phyloP scores from a whole-genome alignment of 2,113 vertebrate genomes.

The Phrynosoma platyrhinos region DNA sequence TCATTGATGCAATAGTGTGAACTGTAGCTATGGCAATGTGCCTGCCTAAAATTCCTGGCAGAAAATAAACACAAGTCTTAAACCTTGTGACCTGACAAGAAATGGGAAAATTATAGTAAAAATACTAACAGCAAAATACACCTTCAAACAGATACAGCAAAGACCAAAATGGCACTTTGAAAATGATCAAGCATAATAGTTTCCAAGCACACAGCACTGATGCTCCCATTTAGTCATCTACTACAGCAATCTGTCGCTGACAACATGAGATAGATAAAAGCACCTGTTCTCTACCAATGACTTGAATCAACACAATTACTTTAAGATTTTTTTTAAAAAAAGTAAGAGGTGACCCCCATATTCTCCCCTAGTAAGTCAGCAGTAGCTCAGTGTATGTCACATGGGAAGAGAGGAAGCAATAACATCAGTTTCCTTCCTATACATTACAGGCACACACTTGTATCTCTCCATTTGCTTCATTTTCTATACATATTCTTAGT shows the following conservation, averaged over 20 bases:
- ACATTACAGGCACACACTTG: constrained; percentile 49
- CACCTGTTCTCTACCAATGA: constrained; percentile 28
- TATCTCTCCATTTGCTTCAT: not conserved
- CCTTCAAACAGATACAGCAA: constrained; percentile 12
- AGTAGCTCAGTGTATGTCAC: constrained; percentile 51
- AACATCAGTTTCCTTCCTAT: constrained; percentile 66
- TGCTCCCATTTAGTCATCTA: constrained; percentile 46
- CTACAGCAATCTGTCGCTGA: constrained; percentile 18
- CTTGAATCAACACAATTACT: constrained; percentile 48
- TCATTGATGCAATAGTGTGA: not conserved
- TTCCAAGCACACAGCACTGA: not conserved
- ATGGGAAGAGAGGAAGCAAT: constrained; percentile 57
- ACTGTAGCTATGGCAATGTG: not conserved
- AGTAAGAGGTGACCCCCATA: constrained; percentile 26
- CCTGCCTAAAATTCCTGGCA: constrained; percentile 6
- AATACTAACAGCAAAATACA: constrained; percentile 25
- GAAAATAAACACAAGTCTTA: constrained; percentile 26
- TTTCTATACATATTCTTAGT: not conserved
- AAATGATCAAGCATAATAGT: constrained; percentile 7
- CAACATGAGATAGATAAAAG: constrained; percentile 15
- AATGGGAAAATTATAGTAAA: constrained; percentile 17
- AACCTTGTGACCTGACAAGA: constrained; percentile 28
- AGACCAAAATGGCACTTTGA: constrained; percentile 22
- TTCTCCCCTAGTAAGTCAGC: constrained; percentile 38
- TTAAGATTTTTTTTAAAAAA: constrained; percentile 30